Evolutionary conservation across 2,888 invertebrate genomes (phyloP), one percentile per base, ranked within the genome.

Genomic region (Acronicta alni): DNA sequence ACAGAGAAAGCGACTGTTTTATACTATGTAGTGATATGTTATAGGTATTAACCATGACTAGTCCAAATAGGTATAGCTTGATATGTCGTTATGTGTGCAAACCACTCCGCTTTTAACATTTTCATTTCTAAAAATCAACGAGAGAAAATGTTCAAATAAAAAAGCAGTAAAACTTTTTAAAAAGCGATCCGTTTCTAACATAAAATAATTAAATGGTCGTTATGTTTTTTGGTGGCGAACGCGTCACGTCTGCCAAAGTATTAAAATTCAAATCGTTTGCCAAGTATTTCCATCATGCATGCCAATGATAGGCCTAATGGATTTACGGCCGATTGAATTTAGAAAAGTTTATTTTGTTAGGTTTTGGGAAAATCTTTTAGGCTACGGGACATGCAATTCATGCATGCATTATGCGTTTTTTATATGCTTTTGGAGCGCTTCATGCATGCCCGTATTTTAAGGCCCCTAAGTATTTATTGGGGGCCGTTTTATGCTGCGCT

Each of bases 191-290:
- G 17, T 43, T 49, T 39, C 5, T 18, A 45, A 46, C 58, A 20
- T 37, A 42, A 46, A 54, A 37, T 47, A 43, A 67, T 67, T 67
- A 71, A 52, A 51, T 8, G 15, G 8, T 49, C 45, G 71, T 64
- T 32, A 35, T 10, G 26, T 15, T 46, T 39, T 63, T n/a, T 17
- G 23, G 7, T 15, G 5, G 35, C 16, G 17, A 5, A 12, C 45
- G 23, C 42, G 23, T 15, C 56, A 39, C 55, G 55, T 43, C 48
- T 35, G 30, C 14, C 18, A 1, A 35, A 12, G 26, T 26, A 48
- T 46, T 46, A 14, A 53, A 35, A 70, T 64, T 64, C 47, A 57
- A 51, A 54, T 32, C 32, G 17, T 46, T 46, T 45, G 23, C 12
- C 26, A 43, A 15, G 38, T 45, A 20, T 30, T 26, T 32, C 10